Conservation (phyloP, 2,113 vertebrate genomes). For the Oriolus oriolus region DNA sequence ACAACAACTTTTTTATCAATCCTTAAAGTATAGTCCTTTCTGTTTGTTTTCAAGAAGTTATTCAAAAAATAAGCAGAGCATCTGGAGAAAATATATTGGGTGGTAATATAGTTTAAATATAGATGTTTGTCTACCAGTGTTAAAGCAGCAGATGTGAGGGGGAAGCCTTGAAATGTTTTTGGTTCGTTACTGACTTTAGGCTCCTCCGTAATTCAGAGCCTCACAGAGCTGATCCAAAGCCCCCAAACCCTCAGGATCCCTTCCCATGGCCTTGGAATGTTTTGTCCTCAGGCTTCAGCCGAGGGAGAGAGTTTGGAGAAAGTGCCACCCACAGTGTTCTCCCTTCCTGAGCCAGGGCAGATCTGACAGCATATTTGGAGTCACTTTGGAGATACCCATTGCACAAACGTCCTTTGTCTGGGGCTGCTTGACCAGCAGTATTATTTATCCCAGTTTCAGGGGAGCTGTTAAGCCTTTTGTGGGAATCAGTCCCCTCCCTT, state of each 20-base stretch:
- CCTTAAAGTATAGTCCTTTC: background rate
- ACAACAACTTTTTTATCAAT: background rate
- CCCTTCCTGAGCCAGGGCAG: background rate
- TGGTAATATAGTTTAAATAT: background rate
- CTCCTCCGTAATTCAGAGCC: background rate
- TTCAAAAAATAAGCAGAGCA: background rate
- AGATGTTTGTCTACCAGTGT: background rate
- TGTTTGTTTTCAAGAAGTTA: background rate
- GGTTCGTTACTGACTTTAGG: background rate
- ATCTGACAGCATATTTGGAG: background rate
- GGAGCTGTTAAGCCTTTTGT: background rate
- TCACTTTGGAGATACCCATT: background rate
- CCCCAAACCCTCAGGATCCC: background rate
- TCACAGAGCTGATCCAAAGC: background rate
- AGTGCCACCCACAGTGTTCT: background rate
- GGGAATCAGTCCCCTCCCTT: background rate
- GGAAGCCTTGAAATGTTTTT: background rate
- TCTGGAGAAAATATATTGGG: background rate
- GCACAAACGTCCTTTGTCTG: background rate
- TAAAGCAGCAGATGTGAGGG: background rate
- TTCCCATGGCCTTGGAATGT: background rate
- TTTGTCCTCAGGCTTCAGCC: background rate
- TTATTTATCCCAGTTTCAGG: background rate
- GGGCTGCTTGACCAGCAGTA: background rate
- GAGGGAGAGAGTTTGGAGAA: background rate